A percentile compares a stretch with the other conserved stretches of the same genome.
These are phyloP conservation scores for Eurystomus glaucurus DNA, from an alignment of 2,797 vertebrate species.

Conservation along the genomic window DNA sequence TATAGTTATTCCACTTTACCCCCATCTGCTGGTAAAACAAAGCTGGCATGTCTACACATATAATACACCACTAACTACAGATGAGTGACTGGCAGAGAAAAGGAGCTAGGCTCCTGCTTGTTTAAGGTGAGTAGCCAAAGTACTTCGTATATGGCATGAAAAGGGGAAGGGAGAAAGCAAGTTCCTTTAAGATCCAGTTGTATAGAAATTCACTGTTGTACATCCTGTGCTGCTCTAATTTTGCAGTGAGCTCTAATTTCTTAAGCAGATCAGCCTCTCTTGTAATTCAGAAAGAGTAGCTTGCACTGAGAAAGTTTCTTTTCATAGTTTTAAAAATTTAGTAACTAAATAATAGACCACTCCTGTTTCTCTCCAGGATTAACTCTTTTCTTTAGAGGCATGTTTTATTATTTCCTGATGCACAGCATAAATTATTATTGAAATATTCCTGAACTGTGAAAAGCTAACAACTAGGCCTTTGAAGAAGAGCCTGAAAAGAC, in stretches of 20 bases:
- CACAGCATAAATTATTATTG: not conserved
- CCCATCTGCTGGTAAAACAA: conserved; percentile 52
- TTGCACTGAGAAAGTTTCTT: not conserved
- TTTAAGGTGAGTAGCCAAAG: not conserved
- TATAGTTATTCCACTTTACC: conserved; percentile 17
- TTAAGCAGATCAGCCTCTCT: not conserved
- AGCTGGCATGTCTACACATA: not conserved
- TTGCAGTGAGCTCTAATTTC: not conserved
- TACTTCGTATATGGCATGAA: not conserved
- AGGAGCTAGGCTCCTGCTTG: not conserved
- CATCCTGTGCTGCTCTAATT: not conserved
- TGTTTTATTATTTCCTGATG: not conserved
- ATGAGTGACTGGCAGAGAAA: not conserved
- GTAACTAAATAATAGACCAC: not conserved
- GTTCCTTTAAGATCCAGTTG: not conserved
- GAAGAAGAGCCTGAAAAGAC: too few species aligned
- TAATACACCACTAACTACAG: not conserved
- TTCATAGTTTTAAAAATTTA: not conserved
- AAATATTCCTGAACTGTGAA: too few species aligned
- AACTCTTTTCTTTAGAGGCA: not conserved
- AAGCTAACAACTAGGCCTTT: too few species aligned
- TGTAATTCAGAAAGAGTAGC: not conserved
- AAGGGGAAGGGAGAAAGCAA: not conserved
- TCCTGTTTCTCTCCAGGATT: not conserved
- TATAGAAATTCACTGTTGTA: not conserved